phyloP scores from a whole-genome alignment of 1,140 invertebrate species.

The Micrasema longulum region DNA sequence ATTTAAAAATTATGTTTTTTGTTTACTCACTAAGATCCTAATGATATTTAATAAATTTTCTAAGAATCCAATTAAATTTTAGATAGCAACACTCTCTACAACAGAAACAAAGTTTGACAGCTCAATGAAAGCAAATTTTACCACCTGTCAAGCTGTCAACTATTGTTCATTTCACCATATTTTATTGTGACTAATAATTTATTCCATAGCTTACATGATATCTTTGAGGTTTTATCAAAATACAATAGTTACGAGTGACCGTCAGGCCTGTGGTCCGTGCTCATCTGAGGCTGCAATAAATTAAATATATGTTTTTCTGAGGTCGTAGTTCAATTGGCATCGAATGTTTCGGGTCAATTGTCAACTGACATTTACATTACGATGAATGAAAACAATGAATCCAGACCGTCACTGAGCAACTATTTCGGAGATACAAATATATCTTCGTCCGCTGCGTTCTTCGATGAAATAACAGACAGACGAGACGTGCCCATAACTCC shows the following conservation, averaged over 20 bases:
- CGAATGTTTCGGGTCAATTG: conserved; percentile 42
- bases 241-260: no score
- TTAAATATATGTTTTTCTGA: no score
- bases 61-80: no score
- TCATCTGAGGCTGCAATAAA: no score
- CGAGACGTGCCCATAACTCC: conserved; percentile 51
- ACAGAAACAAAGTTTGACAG: neutral
- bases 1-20: no score
- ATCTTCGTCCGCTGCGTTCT: conserved; percentile 63
- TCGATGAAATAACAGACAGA: conserved; percentile 61
- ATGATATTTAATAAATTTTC: no score
- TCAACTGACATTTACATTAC: conserved; percentile 32
- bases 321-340: conserved; percentile 39
- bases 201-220: no score
- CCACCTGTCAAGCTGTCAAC: conserved; percentile 7
- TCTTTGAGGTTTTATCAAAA: no score
- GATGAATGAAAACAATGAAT: conserved; percentile 54
- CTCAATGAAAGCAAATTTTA: no score
- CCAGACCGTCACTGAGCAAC: conserved; percentile 63
- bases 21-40: no score
- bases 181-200: no score
- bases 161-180: neutral
- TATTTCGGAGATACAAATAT: conserved; percentile 63
- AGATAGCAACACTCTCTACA: neutral
- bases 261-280: no score